Evolutionary conservation across 2,113 vertebrate genomes (phyloP), one percentile per base, ranked within the genome.

Genomic region (Isichthys henryi): DNA sequence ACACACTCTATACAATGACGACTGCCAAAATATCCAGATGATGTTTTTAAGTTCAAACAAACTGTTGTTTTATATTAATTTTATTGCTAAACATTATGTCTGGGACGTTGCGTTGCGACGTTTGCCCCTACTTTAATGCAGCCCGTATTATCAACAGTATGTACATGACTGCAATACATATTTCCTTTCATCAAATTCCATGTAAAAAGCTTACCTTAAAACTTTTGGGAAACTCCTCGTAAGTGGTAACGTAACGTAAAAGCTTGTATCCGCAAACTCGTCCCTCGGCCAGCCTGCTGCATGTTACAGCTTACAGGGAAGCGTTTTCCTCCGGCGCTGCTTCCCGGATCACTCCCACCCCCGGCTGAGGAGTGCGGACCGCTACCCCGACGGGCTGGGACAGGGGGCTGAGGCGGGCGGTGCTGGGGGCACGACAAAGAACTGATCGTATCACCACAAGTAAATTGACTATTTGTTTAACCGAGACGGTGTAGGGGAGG

Each of bases 371-470:
- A 80, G 74, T 43, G 74, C 15, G 31, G 62, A 48, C 88, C 62
- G 88, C 88, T 70, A 88, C 62, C 43, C 45, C 58, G 39, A 83
- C 46, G 45, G 27, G 46, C 87, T 58, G 56, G 31, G 70, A 89
- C 50, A 58, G 52, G 50, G 52, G 88, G 66, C n/a, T 52, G 90
- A 88, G 88, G 90, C 77, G 89, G 91, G 80, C 83, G 84, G 89
- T 90, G 90, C 66, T 91, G 58, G 62, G 62, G 90, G 11, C 90
- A 56, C 8, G 74, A 70, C 86, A 83, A 88, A 85, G 39, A 35
- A 85, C 86, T 85, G 70, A 48, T 53, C 89, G 49, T 86, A 89
- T 88, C 86, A 91, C 46, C 43, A 43, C 52, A 88, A 43, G 80
- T 46, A 56, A 31, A 46, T 39, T 39, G 87, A 52, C 48, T 58